Evolutionary conservation across 2,888 invertebrate species (phyloP), one percentile per base, ranked within the genome.

Genomic region (Cataglyphis albicans): DNA sequence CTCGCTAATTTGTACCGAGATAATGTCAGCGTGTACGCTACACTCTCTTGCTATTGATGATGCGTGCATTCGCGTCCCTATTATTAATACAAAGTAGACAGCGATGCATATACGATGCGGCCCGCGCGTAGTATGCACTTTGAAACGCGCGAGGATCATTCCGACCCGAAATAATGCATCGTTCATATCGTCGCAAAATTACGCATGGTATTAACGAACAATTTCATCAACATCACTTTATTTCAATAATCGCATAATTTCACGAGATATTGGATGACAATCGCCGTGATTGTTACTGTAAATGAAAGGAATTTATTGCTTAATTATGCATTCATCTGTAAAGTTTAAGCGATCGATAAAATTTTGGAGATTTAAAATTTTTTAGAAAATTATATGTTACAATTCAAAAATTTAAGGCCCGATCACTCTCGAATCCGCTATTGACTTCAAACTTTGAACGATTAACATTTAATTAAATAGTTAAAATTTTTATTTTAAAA

Each of bases 51-150:
- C 59, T 59, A 80, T 80, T 72, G 78, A 78, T 72, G 72, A 35
- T 80, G 78, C 78, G 44, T 72, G 72, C 59, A 78, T 59, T 80
- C 44, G 78, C 25, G 44, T 44, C 44, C 38, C 72, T 80, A 80
- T 80, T 80, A 80, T 80, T 80, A 80, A 80, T 80, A 80, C 72
- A 80, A 80, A 80, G 78, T 80, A 80, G 78, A 80, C 78, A 78
- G 59, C 78, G 57, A 78, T 70, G 78, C 78, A 70, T 72, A 29
- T 35, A 44, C 78, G 55, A 44, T 44, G 72, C 21, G 32, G 57
- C 41, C 29, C n/a, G 35, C 38, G 35, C 59, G 6, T 48, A 6
- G 52, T 41, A 52, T 32, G 44, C 48, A 63, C 52, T 70, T 83
- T 72, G 82, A 72, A 83, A 72, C 48, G 25, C 61, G 55, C 68